Evolutionary conservation across 1,140 invertebrate species (phyloP).

Genomic region (Orius insidiosus): DNA sequence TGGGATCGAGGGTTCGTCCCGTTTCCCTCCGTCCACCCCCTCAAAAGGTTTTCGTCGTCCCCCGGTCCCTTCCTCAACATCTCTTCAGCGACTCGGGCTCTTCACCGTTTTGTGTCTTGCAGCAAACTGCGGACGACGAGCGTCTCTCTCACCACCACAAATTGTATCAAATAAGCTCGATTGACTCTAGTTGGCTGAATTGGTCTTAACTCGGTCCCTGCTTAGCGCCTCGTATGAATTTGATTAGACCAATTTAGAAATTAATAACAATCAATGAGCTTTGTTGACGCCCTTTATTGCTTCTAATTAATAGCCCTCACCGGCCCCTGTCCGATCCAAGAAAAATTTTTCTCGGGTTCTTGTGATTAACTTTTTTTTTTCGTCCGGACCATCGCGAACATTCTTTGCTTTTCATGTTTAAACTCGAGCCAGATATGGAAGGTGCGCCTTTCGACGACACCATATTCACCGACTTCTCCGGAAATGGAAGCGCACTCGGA

Average conservation of each 20-base stretch:
- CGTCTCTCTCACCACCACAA: conserved; percentile 3
- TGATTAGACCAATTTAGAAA: conserved; percentile 18
- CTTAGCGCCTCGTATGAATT: conserved; percentile 17
- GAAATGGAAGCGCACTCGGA: conserved; percentile 32
- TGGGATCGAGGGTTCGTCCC: too few relatives aligned
- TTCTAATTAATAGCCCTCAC: conserved; percentile 5
- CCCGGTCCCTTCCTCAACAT: too few relatives aligned
- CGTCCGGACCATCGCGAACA: background rate
- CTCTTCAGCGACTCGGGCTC: background rate
- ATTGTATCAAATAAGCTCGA: conserved; percentile 18
- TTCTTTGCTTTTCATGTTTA: conserved; percentile 6
- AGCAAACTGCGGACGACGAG: conserved; percentile 9
- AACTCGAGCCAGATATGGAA: conserved; percentile 35
- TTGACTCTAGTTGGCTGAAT: conserved; percentile 15
- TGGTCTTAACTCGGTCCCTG: conserved; percentile 16
- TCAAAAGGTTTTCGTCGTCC: background rate
- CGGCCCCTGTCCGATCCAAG: conserved; percentile 6
- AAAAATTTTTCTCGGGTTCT: conserved; percentile 1
- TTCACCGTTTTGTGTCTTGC: conserved; percentile 9
- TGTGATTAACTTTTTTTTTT: background rate
- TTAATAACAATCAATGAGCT: conserved; percentile 17
- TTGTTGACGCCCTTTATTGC: background rate
- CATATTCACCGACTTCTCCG: conserved; percentile 52
- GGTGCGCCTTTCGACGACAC: conserved; percentile 55
- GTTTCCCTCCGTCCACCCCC: background rate